Conservation (phyloP, 2,888 invertebrate species). For the Oscheius sp. region DNA sequence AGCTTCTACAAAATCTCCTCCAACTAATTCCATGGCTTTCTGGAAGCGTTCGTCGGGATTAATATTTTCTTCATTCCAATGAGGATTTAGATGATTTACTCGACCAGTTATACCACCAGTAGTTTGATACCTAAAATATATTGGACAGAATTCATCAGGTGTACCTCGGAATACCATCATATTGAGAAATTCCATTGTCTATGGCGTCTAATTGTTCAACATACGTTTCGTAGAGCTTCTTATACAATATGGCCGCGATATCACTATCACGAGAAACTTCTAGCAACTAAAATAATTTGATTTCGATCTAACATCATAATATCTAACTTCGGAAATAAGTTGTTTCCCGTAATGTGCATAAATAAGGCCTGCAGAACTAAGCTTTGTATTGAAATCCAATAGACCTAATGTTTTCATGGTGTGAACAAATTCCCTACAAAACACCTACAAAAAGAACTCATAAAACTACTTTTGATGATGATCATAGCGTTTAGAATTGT, state of each 20-base stretch:
- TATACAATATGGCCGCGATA: conserved; percentile 73
- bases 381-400: conserved; percentile 77
- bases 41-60: conserved; percentile 72
- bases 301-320: conserved; percentile 5
- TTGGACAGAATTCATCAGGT: too few species aligned
- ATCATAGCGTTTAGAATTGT: conserved; percentile 84
- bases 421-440: conserved; percentile 74
- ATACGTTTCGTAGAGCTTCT: conserved; percentile 84
- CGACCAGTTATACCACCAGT: conserved; percentile 75
- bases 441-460: neutral
- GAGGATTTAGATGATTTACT: conserved; percentile 84
- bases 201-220: conserved; percentile 94
- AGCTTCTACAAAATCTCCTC: conserved; percentile 82
- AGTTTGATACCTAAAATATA: conserved; percentile 53
- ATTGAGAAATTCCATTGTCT: conserved; percentile 89
- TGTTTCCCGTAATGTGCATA: conserved; percentile 89
- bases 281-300: conserved; percentile 42
- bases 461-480: conserved; percentile 85
- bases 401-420: conserved; percentile 72
- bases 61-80: conserved; percentile 81
- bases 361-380: conserved; percentile 91
- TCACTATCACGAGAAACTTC: conserved; percentile 36
- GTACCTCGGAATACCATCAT: conserved; percentile 65
- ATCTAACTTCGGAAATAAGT: conserved; percentile 78
- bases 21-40: conserved; percentile 73